Base-by-base conservation (phyloP, 2,888 invertebrate genomes). In the Blera fallax region DNA sequence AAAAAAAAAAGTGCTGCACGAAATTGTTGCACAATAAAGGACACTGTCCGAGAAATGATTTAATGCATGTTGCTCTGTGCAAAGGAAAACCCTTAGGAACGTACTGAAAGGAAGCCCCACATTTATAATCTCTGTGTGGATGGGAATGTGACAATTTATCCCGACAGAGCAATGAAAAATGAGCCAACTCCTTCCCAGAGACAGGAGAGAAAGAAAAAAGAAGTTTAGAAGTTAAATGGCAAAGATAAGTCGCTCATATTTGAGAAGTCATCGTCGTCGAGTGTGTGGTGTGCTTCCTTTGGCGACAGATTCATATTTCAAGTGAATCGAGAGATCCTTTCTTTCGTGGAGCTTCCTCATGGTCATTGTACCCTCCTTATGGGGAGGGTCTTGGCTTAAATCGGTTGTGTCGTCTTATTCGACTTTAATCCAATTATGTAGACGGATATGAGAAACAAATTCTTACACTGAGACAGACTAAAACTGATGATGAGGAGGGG, bases 1-100 rank as follows among this genome's bases (percentile, higher is more conserved):
- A 64, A 48, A n/a, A n/a, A n/a, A n/a, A n/a, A n/a, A n/a, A n/a
- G n/a, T n/a, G n/a, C n/a, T n/a, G n/a, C 10, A 40, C 64, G 16
- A 32, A 62, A n/a, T 29, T 3, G 18, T 16, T 64, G 11, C 21
- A 58, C 40, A 65, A 29, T 72, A 69, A 74, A 79, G 83, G 69
- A 84, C 62, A 79, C 56, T 56, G 74, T 74, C 64, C 74, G 14
- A 50, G 69, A 29, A 37, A 48, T 84, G 83, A 84, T 79, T 79
- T 74, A 84, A 74, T 56, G 64, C 50, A 18, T 62, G 67, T 48
- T n/a, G 24, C 37, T 65, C 40, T 52, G 10, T 37, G 70, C 50
- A 14, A 48, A 21, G 18, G 54, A 5, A 37, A 32, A 64, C 34
- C 60, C 37, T 62, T 48, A 62, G 24, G 29, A 62, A 32, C 21